Evolutionary conservation across 2,113 vertebrate species (phyloP).

Genomic region (Mustela nigripes): DNA sequence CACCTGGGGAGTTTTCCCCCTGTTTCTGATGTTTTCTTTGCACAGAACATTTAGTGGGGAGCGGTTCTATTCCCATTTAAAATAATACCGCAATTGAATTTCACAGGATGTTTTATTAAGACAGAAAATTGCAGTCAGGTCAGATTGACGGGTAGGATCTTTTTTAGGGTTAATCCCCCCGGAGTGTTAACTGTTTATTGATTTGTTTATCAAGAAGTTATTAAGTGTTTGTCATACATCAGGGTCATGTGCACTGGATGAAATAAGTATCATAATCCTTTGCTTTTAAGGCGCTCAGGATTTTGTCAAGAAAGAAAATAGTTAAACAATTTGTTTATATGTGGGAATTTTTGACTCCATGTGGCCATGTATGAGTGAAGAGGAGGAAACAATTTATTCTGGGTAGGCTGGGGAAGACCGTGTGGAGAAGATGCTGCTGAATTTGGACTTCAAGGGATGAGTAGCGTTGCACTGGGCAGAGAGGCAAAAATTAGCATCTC

Average conservation of each 20-base stretch:
- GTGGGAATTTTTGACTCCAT: not conserved
- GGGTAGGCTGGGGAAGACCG: not conserved
- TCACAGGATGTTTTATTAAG: not conserved
- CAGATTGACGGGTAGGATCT: not conserved
- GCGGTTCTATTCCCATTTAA: not conserved
- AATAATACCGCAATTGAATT: not conserved
- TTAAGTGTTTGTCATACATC: not conserved
- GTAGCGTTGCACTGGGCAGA: not conserved
- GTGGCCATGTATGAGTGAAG: not conserved
- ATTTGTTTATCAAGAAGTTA: not conserved
- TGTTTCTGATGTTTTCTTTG: not conserved
- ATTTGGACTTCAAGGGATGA: not conserved
- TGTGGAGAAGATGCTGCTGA: not conserved
- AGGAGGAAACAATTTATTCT: not conserved
- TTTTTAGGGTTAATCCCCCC: not conserved
- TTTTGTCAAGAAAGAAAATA: not conserved
- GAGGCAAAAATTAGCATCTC: not conserved
- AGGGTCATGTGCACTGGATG: not conserved
- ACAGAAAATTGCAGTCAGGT: not conserved
- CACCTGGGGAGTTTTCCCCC: not conserved
- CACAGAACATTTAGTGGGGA: not conserved
- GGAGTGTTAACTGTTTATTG: not conserved
- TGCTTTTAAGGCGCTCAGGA: not conserved
- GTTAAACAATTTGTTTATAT: not conserved
- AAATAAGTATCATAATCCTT: not conserved